These are phyloP conservation scores for Pocillopora verrucosa DNA, from an alignment of 64 coral and sea anemone genomes.

Conservation along the genomic window DNA sequence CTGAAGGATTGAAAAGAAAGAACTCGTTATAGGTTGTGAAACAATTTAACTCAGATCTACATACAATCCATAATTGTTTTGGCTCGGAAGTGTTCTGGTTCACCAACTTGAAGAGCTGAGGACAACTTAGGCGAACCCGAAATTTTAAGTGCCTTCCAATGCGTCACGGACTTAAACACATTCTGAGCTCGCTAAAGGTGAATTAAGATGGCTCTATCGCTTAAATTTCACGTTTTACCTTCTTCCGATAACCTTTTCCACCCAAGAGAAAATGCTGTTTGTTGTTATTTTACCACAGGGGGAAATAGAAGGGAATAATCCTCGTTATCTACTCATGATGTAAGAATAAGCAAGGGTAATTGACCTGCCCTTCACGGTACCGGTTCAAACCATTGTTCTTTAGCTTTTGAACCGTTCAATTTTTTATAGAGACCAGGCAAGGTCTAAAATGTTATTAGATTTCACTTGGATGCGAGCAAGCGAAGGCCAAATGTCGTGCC, in stretches of 20 bases:
- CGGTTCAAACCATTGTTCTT: slow-evolving; percentile 23
- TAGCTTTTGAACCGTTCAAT: neutral
- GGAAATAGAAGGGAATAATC: neutral
- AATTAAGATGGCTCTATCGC: neutral
- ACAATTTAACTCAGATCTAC: neutral
- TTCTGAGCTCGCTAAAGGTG: neutral
- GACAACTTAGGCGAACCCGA: neutral
- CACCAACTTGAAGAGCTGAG: slow-evolving; percentile 23
- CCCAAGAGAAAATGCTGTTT: neutral
- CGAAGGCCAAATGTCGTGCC: neutral
- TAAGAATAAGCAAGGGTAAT: slow-evolving; percentile 30
- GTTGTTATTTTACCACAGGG: slow-evolving; percentile 22
- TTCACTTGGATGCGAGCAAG: neutral
- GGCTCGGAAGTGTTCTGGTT: slow-evolving; percentile 34
- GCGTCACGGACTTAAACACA: neutral
- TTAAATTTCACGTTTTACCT: neutral
- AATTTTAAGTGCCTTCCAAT: neutral
- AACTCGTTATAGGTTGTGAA: neutral
- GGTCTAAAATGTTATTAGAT: neutral
- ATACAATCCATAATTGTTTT: slow-evolving; percentile 19
- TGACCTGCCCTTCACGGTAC: slow-evolving; percentile 32
- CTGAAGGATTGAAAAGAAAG: neutral
- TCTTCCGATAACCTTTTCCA: neutral
- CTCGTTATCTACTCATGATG: slow-evolving; percentile 27
- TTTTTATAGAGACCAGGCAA: slow-evolving; percentile 3